phyloP scores from a whole-genome alignment of 2,888 invertebrate genomes.

The Neocrepidodera transversa region DNA sequence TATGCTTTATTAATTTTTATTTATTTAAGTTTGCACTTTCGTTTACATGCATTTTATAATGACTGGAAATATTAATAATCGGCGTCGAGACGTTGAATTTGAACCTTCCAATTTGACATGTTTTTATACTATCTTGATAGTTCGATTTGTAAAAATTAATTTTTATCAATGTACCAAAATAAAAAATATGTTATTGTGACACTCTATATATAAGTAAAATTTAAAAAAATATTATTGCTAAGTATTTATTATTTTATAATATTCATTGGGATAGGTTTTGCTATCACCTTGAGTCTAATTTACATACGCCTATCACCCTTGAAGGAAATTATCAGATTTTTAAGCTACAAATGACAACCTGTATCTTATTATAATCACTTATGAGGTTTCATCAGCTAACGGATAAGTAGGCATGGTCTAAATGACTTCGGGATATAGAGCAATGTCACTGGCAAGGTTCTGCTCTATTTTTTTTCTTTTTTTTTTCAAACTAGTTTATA shows the following conservation, averaged over 20 bases:
- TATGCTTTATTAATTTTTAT: not conserved
- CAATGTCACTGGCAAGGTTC: constrained; percentile 23
- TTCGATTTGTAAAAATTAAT: too few relatives aligned
- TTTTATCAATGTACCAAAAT: too few relatives aligned
- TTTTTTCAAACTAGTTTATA: not conserved
- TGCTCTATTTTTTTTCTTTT: constrained; percentile 16
- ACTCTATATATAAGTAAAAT: too few relatives aligned
- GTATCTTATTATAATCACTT: constrained; percentile 4
- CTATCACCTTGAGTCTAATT: constrained; percentile 17
- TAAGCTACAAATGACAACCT: constrained; percentile 14
- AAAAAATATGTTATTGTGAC: too few relatives aligned
- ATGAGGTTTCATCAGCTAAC: constrained; percentile 11
- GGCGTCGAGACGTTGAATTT: too few relatives aligned
- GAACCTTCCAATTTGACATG: too few relatives aligned
- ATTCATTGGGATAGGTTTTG: constrained; percentile 25
- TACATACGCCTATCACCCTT: constrained; percentile 26
- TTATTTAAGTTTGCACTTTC: not conserved
- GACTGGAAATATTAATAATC: too few relatives aligned
- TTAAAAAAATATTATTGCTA: too few relatives aligned
- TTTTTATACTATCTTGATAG: too few relatives aligned
- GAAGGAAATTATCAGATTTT: constrained; percentile 22
- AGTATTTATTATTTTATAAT: too few relatives aligned
- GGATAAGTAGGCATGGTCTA: constrained; percentile 16
- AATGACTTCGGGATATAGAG: constrained; percentile 22
- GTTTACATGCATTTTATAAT: not conserved